Base-by-base conservation (phyloP, 2,888 invertebrate genomes). In the Furcula furcula region DNA sequence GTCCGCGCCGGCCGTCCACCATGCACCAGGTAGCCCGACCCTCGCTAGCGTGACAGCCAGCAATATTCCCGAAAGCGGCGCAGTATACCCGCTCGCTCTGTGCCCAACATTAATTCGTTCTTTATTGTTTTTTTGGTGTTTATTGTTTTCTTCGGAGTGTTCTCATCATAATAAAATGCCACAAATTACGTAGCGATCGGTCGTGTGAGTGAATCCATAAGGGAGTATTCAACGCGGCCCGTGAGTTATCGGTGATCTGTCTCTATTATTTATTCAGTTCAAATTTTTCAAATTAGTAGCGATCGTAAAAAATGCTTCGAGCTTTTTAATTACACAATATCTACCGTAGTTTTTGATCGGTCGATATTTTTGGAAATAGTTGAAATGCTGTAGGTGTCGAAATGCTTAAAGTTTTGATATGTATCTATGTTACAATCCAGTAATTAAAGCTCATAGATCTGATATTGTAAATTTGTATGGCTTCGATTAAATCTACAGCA, bases 91-190 rank as follows among this genome's bases (percentile, higher is more conserved):
- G 76, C 74, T 68, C 65, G 55, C 55, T 70, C 63, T 65, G 76
- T 76, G 79, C 77, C 76, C 77, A 65, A 76, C 69, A 80, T 78
- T 69, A 77, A 82, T 81, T 82, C 74, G 74, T 75, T 80, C 73
- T 76, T 77, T 81, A 81, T 83, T 79, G 79, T 81, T 83, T 58
- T n/a, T 82, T 76, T 68, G 68, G 84, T 85, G 83, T 82, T 84
- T 76, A 80, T 83, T 77, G 80, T 82, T 80, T 79, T 71, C 65
- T 60, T 69, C 67, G 75, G 72, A 78, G 86, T 85, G 85, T 66
- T 73, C 66, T 65, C 55, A 60, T 65, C 59, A 62, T 57, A 68
- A 57, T 70, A 59, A 66, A 70, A 76, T 67, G 65, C 63, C 60
- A 64, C 62, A 59, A 69, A 69, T 74, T 58, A 67, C 46, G 32